Conservation (phyloP, 2,113 vertebrate species). For the Corythaixoides concolor region DNA sequence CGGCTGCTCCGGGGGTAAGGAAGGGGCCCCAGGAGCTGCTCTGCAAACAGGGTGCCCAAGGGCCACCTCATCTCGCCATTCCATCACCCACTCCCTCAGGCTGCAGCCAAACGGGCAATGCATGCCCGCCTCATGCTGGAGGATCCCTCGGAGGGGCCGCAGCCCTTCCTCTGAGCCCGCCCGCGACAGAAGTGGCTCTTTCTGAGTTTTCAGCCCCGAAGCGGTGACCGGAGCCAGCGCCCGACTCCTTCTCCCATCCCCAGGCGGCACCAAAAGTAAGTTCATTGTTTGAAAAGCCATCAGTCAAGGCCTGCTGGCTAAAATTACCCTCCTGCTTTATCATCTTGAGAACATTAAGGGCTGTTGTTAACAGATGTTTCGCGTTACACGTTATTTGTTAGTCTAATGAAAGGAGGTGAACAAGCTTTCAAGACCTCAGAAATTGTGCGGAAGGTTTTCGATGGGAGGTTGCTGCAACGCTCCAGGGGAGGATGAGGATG, state of each 20-base stretch:
- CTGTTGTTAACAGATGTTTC: constrained; percentile 78
- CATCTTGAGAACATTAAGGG: constrained; percentile 78
- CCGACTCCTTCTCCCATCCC: not conserved
- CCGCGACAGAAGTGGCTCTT: not conserved
- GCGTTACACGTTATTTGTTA: constrained; percentile 81
- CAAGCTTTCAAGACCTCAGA: constrained; percentile 76
- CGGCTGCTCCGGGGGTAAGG: accelerated
- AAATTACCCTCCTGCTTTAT: constrained; percentile 65
- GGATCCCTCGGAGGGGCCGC: not conserved
- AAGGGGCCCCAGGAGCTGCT: not conserved
- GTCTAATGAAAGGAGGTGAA: constrained; percentile 82
- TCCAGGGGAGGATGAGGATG: constrained; percentile 4
- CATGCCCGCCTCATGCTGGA: not conserved
- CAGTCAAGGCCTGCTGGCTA: constrained; percentile 59
- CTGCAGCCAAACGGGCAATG: not conserved
- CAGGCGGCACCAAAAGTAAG: constrained; percentile 35
- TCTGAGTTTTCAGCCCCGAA: not conserved
- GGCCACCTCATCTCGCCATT: not conserved
- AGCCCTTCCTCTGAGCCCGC: not conserved
- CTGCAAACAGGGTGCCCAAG: not conserved
- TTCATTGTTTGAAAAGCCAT: constrained; percentile 59
- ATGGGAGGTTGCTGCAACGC: constrained; percentile 20
- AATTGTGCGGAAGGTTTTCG: constrained; percentile 59
- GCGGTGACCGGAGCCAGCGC: not conserved
- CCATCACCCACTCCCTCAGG: not conserved